These are phyloP conservation scores for Oreochromis tanganicae DNA, from an alignment of 2,113 vertebrate species.

Conservation along the genomic window DNA sequence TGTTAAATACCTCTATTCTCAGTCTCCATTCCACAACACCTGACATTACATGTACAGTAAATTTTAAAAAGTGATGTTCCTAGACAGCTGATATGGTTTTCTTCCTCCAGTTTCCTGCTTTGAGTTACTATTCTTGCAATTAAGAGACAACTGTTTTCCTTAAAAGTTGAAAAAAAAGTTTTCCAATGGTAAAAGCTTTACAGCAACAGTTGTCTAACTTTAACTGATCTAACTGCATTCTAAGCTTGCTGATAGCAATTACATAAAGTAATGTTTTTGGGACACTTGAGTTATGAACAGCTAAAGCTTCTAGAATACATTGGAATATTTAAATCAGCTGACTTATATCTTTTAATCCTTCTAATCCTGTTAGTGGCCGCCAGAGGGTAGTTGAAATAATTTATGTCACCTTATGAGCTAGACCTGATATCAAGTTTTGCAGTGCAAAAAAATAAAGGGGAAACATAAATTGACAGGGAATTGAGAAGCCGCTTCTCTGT, in stretches of 20 bases:
- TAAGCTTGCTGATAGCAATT: neutral
- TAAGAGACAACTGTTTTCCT: neutral
- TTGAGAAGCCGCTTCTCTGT: neutral
- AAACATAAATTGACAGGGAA: constrained; percentile 22
- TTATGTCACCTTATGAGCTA: constrained; percentile 16
- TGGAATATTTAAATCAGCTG: neutral
- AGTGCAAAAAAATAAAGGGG: constrained; percentile 39
- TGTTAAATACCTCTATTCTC: neutral
- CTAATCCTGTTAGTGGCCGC: constrained; percentile 45
- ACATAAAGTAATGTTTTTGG: neutral
- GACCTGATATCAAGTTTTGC: constrained; percentile 18
- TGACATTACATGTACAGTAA: neutral
- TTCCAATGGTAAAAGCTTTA: neutral
- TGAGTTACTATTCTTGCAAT: neutral
- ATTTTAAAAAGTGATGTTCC: neutral
- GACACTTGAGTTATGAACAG: neutral
- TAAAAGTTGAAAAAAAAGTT: neutral
- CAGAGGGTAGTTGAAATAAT: constrained; percentile 45
- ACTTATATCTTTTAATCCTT: constrained; percentile 27
- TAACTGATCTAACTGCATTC: neutral
- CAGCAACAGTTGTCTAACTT: neutral
- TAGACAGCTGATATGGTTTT: neutral
- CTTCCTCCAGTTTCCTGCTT: neutral
- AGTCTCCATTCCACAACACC: neutral
- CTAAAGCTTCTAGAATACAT: neutral